These are phyloP conservation scores for Hanleya hanleyi DNA, from an alignment of 2,888 invertebrate genomes.

Conservation along the genomic window DNA sequence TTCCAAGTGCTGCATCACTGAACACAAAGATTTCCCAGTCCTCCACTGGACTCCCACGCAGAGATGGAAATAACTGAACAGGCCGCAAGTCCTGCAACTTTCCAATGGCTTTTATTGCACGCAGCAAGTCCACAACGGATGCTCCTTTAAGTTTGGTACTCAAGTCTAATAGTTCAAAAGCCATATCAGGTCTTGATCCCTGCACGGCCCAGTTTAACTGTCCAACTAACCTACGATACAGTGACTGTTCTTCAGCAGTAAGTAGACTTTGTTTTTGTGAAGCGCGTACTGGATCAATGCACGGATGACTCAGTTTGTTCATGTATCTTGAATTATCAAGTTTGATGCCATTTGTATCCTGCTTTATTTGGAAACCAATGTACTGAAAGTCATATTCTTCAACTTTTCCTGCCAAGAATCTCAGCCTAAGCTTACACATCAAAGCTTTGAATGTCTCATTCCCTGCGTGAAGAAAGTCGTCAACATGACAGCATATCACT, in stretches of 20 bases:
- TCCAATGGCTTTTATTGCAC: background rate
- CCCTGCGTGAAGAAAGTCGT: conserved; percentile 24
- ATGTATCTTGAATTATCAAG: background rate
- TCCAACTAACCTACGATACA: background rate
- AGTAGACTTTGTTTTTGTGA: background rate
- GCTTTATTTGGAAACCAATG: conserved; percentile 12
- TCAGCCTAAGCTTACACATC: background rate
- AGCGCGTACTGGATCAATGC: background rate
- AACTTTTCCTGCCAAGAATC: background rate
- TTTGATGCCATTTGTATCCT: background rate
- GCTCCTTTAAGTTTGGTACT: conserved; percentile 32
- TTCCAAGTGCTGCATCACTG: conserved; percentile 37
- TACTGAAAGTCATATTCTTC: background rate
- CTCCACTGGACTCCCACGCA: conserved; percentile 9
- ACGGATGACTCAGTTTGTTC: background rate
- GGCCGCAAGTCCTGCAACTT: too few relatives aligned
- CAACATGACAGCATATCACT: conserved; percentile 15
- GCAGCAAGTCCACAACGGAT: conserved; percentile 20
- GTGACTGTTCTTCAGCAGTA: background rate
- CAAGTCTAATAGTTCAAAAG: conserved; percentile 32
- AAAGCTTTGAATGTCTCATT: background rate
- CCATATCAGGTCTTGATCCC: conserved; percentile 31
- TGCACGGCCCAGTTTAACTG: conserved; percentile 32
- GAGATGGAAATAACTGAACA: too few relatives aligned
- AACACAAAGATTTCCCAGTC: too few relatives aligned